Percentiles rank a stretch among this genome's conserved stretches.
Conservation (phyloP, 2,888 invertebrate species). For the Seladonia tumulorum region DNA sequence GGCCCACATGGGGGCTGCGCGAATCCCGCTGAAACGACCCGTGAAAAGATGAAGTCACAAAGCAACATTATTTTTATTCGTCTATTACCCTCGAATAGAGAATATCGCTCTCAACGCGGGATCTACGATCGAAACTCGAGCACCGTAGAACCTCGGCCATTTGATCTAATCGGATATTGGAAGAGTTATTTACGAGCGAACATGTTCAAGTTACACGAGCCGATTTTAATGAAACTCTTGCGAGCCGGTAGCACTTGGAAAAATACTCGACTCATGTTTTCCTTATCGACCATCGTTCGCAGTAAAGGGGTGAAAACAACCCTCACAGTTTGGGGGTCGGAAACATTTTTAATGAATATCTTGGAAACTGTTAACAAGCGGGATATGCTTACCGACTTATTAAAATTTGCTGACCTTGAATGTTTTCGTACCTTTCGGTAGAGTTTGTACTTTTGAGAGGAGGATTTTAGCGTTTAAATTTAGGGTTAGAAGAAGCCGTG, state of each 20-base stretch:
- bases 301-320: neutral
- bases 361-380: no score
- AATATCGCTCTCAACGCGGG: neutral
- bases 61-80: neutral
- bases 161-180: neutral
- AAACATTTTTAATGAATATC: neutral
- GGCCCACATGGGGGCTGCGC: neutral
- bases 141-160: neutral
- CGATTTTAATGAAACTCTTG: neutral
- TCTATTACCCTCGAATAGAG: neutral
- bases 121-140: neutral
- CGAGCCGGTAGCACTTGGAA: neutral
- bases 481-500: neutral
- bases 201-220: neutral
- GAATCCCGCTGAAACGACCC: neutral
- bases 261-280: neutral
- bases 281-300: neutral
- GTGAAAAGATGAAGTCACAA: neutral
- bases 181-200: neutral
- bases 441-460: neutral
- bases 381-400: no score
- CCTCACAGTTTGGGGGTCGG: neutral
- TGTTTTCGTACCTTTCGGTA: neutral
- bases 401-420: no score
- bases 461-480: neutral